Base-by-base conservation (phyloP, 2,888 invertebrate species). In the Yponomeuta plumbellus region DNA sequence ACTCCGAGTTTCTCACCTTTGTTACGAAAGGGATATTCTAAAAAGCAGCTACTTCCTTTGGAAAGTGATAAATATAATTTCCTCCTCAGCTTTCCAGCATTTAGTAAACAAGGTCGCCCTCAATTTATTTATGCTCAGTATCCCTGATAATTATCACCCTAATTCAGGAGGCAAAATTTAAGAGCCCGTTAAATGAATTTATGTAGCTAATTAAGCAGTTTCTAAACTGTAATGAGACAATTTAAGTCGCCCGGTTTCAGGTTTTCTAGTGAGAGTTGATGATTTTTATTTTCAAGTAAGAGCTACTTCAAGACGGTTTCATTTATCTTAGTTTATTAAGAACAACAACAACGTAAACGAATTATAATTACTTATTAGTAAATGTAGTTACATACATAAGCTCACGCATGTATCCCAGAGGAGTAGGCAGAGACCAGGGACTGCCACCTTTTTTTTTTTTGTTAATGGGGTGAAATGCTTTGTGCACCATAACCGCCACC, bases 91-190 rank as follows among this genome's bases (percentile, higher is more conserved):
- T 13, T 52, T 17, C 17, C 5, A 52, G 17, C 44, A 52, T 52
- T 52, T 5, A 17, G 17, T 52, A 52, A 52, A 52, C 44, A 52
- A 17, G 44, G 44, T 52, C 44, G 17, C 44, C 44, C 44, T 52
- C 17, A 52, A 52, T 52, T 52, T 52, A 52, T 52, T 52, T 52
- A 52, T 17, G 44, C 17, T 17, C 44, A 52, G 44, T 52, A 52
- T 59, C 22, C 22, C 22, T 59, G 59, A 21, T 59, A 59, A 59
- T 59, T 59, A 59, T 59, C 59, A 59, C 22, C 59, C 59, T 59
- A 59, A 59, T 59, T 59, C 59, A 23, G 22, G 59, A 21, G 11
- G 22, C 17, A 13, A 21, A 59, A 59, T 23, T 59, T 59, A 59
- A 59, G 22, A 21, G 59, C 22, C 59, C 23, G 22, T 23, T 59